These are phyloP conservation scores for Hirtodrosophila trivittata DNA, from an alignment of 2,888 invertebrate species.

Conservation along the genomic window DNA sequence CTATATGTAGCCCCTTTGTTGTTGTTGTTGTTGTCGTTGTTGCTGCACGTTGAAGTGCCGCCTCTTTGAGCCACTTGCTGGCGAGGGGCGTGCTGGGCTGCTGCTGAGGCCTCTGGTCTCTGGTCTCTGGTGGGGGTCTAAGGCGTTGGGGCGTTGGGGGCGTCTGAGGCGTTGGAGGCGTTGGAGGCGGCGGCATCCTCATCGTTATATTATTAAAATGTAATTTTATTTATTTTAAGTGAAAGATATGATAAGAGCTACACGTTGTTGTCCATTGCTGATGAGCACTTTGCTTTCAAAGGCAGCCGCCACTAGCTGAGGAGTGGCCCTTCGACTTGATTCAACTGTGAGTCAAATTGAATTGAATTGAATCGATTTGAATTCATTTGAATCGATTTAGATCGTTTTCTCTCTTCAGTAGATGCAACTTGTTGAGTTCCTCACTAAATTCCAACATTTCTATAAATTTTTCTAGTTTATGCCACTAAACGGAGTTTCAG, in stretches of 20 bases:
- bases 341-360: neutral
- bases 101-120: neutral
- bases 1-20: constrained; percentile 57
- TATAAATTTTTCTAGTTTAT: constrained; percentile 71
- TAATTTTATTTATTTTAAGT: constrained; percentile 79
- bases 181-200: constrained; percentile 3
- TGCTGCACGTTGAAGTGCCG: constrained; percentile 64
- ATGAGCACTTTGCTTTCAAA: constrained; percentile 66
- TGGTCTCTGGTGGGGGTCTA: too few relatives aligned
- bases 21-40: constrained; percentile 68
- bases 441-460: constrained; percentile 48
- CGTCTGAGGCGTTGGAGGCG: neutral
- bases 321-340: constrained; percentile 2
- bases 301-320: constrained; percentile 54
- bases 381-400: too few relatives aligned
- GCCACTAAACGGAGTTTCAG: constrained; percentile 60
- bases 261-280: constrained; percentile 49
- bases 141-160: neutral
- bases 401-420: neutral
- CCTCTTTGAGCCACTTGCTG: constrained; percentile 26
- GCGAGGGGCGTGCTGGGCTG: neutral
- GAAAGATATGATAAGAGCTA: constrained; percentile 75
- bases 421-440: constrained; percentile 20
- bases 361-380: too few relatives aligned
- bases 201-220: constrained; percentile 75